Base-by-base conservation (phyloP, 1,140 invertebrate genomes). In the Coptotermes formosanus region DNA sequence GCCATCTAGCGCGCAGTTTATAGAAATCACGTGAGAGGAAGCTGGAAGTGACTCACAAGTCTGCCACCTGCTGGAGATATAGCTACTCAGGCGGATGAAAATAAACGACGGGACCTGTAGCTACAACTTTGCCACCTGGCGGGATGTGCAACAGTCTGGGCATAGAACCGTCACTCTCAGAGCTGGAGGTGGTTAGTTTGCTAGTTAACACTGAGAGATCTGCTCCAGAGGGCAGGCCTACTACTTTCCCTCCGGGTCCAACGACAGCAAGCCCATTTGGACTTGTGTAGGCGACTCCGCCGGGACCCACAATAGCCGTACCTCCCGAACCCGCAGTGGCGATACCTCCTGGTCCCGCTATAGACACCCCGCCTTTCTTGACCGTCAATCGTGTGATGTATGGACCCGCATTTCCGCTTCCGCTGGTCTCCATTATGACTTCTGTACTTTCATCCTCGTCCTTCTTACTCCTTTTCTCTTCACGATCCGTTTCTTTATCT, bases 301-400 rank as follows among this genome's bases (percentile, higher is more conserved):
- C 94, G 12, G 95, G 94, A 9, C 95, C 95, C 3, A 96, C 95
- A 75, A 96, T 95, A 0, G 95, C 95, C 2, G 94, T 95, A 14
- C 95, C 95, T 6, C 95, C 95, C 87, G 92, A 93, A 14, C 94
- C 95, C 3, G 95, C 94, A 4, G 94, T 95, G 0, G 95, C 95
- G 69, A 95, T 94, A 82, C 95, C 95, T 16, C 94, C 94, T 0
- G 95, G 95, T 0, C 95, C 95, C 3, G 95, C 95, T 45, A 96
- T 95, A 0, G 95, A 95, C 1, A 95, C 94, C 25, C 95, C 95
- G 14, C 95, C 95, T 89, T 93, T 92, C 83, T 93, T 91, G 16
- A 95, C 94, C 89, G 93, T 94, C 16, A 95, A 88, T 87, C 91
- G 92, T 86, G 94, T 86, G 11, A 86, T 94, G 84, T 94, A 94